Conservation (phyloP, 2,797 vertebrate genomes). For the Danionella dracula region DNA sequence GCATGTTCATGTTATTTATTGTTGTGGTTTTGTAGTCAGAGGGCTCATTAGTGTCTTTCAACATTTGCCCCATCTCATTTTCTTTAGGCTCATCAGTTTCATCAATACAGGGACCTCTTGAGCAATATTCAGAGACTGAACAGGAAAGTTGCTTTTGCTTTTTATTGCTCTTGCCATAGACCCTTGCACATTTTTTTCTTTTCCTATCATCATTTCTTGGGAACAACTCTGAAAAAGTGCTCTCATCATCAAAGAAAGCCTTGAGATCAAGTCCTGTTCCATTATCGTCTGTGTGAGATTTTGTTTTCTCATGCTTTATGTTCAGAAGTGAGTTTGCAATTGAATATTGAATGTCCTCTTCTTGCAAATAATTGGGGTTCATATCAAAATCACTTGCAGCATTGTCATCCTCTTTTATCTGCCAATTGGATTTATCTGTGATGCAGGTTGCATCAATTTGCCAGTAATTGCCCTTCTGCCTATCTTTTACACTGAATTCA, state of each 20-base stretch:
- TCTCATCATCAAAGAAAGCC: slow-evolving; percentile 79
- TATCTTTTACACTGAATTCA: slow-evolving; percentile 42
- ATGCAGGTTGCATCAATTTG: slow-evolving; percentile 37
- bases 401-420: slow-evolving; percentile 1
- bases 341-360: slow-evolving; percentile 48
- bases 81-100: slow-evolving; percentile 60
- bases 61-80: slow-evolving; percentile 61
- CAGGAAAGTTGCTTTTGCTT: slow-evolving; percentile 61
- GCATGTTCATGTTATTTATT: slow-evolving; percentile 75
- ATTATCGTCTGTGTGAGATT: slow-evolving; percentile 45
- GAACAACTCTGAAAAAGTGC: slow-evolving; percentile 84
- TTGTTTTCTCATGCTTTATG: slow-evolving; percentile 64
- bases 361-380: slow-evolving; percentile 9
- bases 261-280: slow-evolving; percentile 64
- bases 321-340: slow-evolving; percentile 53
- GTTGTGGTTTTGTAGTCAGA: slow-evolving; percentile 78
- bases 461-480: slow-evolving; percentile 43
- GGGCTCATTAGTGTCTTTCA: slow-evolving; percentile 64
- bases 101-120: slow-evolving; percentile 48
- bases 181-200: slow-evolving; percentile 81
- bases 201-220: slow-evolving; percentile 77
- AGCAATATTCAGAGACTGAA: slow-evolving; percentile 37
- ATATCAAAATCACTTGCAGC: slow-evolving; percentile 45
- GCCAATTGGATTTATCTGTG: slow-evolving; percentile 41
- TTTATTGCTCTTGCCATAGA: slow-evolving; percentile 85